phyloP scores from a whole-genome alignment of 2,888 invertebrate species.

The Graphium colonna region DNA sequence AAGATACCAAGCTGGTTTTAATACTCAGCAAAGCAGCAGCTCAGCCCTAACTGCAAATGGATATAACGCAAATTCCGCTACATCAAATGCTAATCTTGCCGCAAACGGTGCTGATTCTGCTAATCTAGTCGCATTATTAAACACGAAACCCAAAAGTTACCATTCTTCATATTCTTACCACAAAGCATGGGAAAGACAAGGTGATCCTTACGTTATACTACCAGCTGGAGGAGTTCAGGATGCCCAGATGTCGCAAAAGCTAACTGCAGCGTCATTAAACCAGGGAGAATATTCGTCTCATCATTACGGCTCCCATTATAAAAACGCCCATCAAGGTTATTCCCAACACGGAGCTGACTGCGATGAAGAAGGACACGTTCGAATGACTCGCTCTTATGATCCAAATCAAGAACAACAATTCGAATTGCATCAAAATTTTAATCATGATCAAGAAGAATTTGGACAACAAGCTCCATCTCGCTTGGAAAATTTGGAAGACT shows the following conservation, averaged over 20 bases:
- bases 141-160: slow-evolving; percentile 62
- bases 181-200: slow-evolving; percentile 75
- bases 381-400: slow-evolving; percentile 53
- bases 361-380: slow-evolving; percentile 50
- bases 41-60: neutral
- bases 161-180: slow-evolving; percentile 74
- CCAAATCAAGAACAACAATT: slow-evolving; percentile 31
- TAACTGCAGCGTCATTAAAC: slow-evolving; percentile 41
- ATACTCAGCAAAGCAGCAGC: slow-evolving; percentile 36
- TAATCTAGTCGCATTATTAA: slow-evolving; percentile 41
- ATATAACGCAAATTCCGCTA: slow-evolving; percentile 23
- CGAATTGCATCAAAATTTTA: slow-evolving; percentile 31
- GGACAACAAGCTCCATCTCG: slow-evolving; percentile 32
- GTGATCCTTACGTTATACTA: slow-evolving; percentile 69
- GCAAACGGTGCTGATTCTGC: slow-evolving; percentile 31
- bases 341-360: slow-evolving; percentile 35
- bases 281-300: slow-evolving; percentile 43
- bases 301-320: slow-evolving; percentile 46
- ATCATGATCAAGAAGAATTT: slow-evolving; percentile 26
- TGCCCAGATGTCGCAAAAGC: slow-evolving; percentile 46
- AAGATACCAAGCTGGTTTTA: slow-evolving; percentile 40
- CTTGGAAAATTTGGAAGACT: slow-evolving; percentile 24
- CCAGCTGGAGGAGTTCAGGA: slow-evolving; percentile 45
- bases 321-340: slow-evolving; percentile 42
- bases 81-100: slow-evolving; percentile 25